These are phyloP conservation scores for Spodoptera littoralis DNA, from an alignment of 2,888 invertebrate genomes.

Conservation along the genomic window DNA sequence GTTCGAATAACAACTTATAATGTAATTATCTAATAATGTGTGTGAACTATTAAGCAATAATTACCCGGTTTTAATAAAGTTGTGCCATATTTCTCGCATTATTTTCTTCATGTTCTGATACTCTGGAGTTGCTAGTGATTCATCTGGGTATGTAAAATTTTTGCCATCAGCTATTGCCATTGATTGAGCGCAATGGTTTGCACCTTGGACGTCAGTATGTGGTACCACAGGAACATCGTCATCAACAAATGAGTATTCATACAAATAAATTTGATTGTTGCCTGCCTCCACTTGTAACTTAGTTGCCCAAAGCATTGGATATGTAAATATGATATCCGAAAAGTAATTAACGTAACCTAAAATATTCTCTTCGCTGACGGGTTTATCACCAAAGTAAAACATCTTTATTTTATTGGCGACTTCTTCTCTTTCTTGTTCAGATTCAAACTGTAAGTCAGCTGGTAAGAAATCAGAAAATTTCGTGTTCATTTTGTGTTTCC, in stretches of 20 bases:
- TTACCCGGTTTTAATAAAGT: slow-evolving; percentile 65
- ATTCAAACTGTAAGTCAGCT: slow-evolving; percentile 65
- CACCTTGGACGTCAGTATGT: slow-evolving; percentile 57
- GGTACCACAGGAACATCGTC: slow-evolving; percentile 53
- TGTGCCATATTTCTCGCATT: slow-evolving; percentile 65
- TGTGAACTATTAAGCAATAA: slow-evolving; percentile 5
- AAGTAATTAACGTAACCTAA: slow-evolving; percentile 66
- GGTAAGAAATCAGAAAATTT: slow-evolving; percentile 71
- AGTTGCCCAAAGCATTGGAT: slow-evolving; percentile 59
- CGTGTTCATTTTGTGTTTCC: slow-evolving; percentile 67
- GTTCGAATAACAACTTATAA: no score
- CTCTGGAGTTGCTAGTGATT: slow-evolving; percentile 48
- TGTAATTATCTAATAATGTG: no score
- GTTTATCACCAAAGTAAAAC: slow-evolving; percentile 67
- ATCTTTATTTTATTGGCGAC: slow-evolving; percentile 61
- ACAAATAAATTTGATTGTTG: slow-evolving; percentile 69
- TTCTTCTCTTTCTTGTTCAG: slow-evolving; percentile 60
- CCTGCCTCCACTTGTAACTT: slow-evolving; percentile 64
- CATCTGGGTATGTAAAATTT: slow-evolving; percentile 2
- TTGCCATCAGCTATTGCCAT: slow-evolving; percentile 49
- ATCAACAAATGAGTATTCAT: slow-evolving; percentile 68
- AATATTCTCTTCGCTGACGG: slow-evolving; percentile 57
- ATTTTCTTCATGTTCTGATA: slow-evolving; percentile 53
- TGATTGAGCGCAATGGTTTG: slow-evolving; percentile 65
- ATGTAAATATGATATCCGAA: slow-evolving; percentile 72